Evolutionary conservation across 2,797 vertebrate genomes (phyloP).

Genomic region (Micromesistius poutassou): DNA sequence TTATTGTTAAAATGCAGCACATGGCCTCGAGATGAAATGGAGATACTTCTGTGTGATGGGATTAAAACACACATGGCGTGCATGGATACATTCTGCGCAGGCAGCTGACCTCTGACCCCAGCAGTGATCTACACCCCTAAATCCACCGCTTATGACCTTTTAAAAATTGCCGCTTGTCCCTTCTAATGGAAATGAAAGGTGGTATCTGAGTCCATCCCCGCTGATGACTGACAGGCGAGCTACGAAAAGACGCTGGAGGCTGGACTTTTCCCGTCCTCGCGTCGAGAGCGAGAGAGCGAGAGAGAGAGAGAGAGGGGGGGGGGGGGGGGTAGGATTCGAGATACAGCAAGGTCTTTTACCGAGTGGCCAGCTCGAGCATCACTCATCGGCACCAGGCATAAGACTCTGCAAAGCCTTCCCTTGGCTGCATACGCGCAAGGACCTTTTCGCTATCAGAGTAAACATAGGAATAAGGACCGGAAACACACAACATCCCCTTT

Average conservation of each 20-base stretch:
- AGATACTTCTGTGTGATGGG: too few relatives aligned
- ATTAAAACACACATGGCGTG: neutral
- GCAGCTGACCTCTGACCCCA: slow-evolving; percentile 2
- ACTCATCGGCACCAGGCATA: too few relatives aligned
- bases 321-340: neutral
- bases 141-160: neutral
- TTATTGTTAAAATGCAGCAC: too few relatives aligned
- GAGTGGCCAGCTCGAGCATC: slow-evolving; percentile 39
- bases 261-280: slow-evolving; percentile 30
- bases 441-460: neutral
- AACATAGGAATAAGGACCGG: neutral
- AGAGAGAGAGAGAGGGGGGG: neutral
- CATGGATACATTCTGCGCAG: slow-evolving; percentile 11
- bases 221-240: slow-evolving; percentile 23
- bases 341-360: slow-evolving; percentile 12
- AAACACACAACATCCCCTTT: slow-evolving; percentile 21
- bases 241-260: slow-evolving; percentile 31
- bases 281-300: neutral
- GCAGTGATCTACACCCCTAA: neutral
- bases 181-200: slow-evolving; percentile 13
- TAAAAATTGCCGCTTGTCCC: slow-evolving; percentile 20
- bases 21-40: too few relatives aligned
- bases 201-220: slow-evolving; percentile 35
- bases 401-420: neutral
- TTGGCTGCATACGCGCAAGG: neutral